A percentile compares a stretch with the other conserved stretches of the same genome.
phyloP scores from a whole-genome alignment of 2,797 vertebrate genomes.

The Chelon labrosus region DNA sequence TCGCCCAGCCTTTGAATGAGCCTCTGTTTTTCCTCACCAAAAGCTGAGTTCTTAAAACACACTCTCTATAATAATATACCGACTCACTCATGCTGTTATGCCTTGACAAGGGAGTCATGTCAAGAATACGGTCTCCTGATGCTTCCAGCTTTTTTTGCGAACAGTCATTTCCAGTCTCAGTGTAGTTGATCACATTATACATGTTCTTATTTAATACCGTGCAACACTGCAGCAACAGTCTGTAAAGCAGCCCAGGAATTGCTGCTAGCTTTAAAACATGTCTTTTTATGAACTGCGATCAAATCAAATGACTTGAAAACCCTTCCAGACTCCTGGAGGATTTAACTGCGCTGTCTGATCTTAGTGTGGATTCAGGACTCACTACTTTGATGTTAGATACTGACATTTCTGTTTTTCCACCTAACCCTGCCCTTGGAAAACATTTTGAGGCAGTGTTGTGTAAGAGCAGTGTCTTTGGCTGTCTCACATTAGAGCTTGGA shows the following conservation, averaged over 20 bases:
- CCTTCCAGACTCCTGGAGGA: background rate
- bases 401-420: background rate
- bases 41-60: background rate
- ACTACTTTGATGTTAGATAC: background rate
- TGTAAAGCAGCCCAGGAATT: background rate
- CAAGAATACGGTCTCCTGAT: conserved; percentile 23
- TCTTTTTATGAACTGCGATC: conserved; percentile 14
- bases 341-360: background rate
- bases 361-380: background rate
- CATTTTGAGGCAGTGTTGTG: conserved; percentile 8
- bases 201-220: conserved; percentile 18
- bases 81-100: background rate
- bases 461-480: conserved; percentile 22
- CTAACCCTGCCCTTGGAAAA: background rate
- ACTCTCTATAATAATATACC: background rate
- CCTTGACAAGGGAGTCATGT: background rate
- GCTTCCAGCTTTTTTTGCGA: conserved; percentile 7
- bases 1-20: background rate
- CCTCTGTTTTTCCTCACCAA: background rate
- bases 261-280: background rate
- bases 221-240: background rate
- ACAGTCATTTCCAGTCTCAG: conserved; percentile 13
- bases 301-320: conserved; percentile 4
- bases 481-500: conserved; percentile 17
- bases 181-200: background rate